Base-by-base conservation (phyloP, 1,140 invertebrate species). In the Oppia nitens region DNA sequence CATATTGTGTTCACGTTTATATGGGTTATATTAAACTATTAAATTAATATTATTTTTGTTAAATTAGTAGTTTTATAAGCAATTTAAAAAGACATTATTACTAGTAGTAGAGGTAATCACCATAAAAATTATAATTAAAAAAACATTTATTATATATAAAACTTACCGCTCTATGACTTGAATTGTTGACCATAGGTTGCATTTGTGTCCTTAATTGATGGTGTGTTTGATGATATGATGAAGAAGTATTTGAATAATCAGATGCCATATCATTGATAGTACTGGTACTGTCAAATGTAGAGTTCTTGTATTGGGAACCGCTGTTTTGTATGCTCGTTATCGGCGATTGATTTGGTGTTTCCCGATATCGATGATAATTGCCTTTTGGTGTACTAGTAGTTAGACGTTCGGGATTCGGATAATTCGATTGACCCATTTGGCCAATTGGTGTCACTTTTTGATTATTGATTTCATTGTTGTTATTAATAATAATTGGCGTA, bases 331-430 rank as follows among this genome's bases (percentile, higher is more conserved):
- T 17, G 17, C 6, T 17, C 6, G 32, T 17, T 40, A 40, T 40
- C 32, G 32, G 32, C 6, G 32, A 40, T 17, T 40, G 32, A 40
- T 40, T 40, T 9, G 32, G 32, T 40, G 32, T 17, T 9, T 40
- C 32, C 17, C 32, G 6, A 17, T 9, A 40, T 40, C 32, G 32
- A 40, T 9, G 6, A 40, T 50, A n/a, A 50, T n/a, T 50, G 4
- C 49, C 49, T 56, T 63, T 63, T 20, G 62, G 62, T 4, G 62
- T 63, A 45, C 62, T 63, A 20, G 63, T 64, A 9, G 63, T 59
- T 48, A 60, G 53, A 25, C 58, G 57, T 12, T 61, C 48, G 12
- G 53, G 26, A 60, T 55, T 45, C 45, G 40, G 63, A 14, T 55
- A 23, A 53, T 62, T 61, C 14, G 45, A n/a, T 26, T 57, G 60